Base-by-base conservation (phyloP, 2,797 vertebrate species). In the Gephyroberyx darwinii region DNA sequence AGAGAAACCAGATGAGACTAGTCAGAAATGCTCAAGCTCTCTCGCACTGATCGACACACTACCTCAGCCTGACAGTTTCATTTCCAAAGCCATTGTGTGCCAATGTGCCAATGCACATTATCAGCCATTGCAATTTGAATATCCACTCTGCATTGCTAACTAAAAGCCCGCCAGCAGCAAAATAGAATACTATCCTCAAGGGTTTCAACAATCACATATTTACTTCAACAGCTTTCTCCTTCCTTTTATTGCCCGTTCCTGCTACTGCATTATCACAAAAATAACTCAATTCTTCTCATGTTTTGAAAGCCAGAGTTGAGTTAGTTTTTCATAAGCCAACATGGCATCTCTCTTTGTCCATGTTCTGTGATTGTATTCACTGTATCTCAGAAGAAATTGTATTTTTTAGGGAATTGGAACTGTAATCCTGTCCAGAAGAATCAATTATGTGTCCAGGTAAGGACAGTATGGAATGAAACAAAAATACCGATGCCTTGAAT, bases 361-460 rank as follows among this genome's bases (percentile, higher is more conserved):
- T 59, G 71, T 73, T 60, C 77, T 39, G 43, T 72, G 75, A 83
- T 68, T 59, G 47, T 52, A 76, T 82, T 85, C 71, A 54, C 43
- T 45, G 52, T 66, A 85, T 60, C 69, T 78, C 26, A 14, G 60
- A 61, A 74, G 56, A 75, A 37, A 37, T 30, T 64, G 47, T 33
- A 5, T 64, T 39, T 68, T 51, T 33, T 17, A 22, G 53, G 58
- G 65, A 72, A 84, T 77, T 77, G 68, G 62, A 19, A 70, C 48
- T 62, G 80, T 83, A 86, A 89, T 89, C 87, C 83, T 22, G 76
- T 73, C 66, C 60, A 82, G 71, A 90, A 68, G 73, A 88, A 66
- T 91, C 73, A 86, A 86, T 92, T 90, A 91, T 82, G 65, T 75
- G 86, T 88, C 88, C 54, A 57, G 64, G 59, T 69, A 30, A 85